Conservation (phyloP, 2,797 vertebrate species). For the Spondyliosoma cantharus region DNA sequence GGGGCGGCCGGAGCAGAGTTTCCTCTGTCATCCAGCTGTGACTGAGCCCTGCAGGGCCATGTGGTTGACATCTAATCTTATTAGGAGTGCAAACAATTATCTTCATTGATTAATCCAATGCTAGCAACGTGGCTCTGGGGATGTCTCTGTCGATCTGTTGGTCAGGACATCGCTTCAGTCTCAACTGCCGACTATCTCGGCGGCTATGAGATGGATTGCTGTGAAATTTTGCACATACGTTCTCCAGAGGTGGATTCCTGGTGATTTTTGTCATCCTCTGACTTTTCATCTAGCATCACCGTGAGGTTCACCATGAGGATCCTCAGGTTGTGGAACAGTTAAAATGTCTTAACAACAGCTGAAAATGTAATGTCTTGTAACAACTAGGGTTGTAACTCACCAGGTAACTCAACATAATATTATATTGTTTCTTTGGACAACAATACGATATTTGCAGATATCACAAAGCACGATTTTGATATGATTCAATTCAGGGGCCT, state of each 20-base stretch:
- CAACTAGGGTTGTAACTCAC: no score
- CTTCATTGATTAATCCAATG: background rate
- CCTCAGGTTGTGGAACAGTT: background rate
- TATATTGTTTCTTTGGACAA: no score
- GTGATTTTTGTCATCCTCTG: background rate
- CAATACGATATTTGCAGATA: no score
- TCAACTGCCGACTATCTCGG: background rate
- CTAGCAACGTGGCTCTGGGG: background rate
- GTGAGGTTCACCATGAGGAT: no score
- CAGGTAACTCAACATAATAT: no score
- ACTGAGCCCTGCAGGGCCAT: background rate
- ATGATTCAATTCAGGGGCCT: no score
- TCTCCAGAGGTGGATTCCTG: background rate
- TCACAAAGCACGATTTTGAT: no score
- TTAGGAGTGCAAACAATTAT: background rate
- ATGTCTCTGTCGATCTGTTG: no score
- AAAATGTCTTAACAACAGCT: background rate
- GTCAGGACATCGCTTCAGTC: background rate
- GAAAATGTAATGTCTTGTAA: background rate
- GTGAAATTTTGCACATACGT: background rate
- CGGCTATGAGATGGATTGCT: background rate
- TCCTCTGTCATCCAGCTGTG: constrained; percentile 13
- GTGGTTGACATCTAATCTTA: background rate
- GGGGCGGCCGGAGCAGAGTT: background rate
- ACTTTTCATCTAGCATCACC: background rate